Conservation (phyloP, 2,888 invertebrate genomes). For the Hyles lineata region DNA sequence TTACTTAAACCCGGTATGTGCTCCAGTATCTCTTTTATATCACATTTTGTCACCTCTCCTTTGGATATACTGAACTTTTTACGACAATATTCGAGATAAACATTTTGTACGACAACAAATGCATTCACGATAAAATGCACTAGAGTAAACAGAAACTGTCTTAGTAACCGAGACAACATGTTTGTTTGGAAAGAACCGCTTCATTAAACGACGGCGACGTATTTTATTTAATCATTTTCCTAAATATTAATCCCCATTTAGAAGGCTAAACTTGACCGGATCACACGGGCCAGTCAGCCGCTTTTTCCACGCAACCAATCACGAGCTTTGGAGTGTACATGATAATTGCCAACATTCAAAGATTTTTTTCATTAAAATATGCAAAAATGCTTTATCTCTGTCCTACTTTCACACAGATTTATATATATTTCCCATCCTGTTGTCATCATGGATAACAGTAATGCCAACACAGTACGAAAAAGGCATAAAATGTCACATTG, state of each 20-base stretch:
- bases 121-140: slow-evolving; percentile 73
- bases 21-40: slow-evolving; percentile 66
- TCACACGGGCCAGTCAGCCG: slow-evolving; percentile 74
- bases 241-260: slow-evolving; percentile 39
- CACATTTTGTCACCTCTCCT: slow-evolving; percentile 61
- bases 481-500: background rate
- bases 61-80: slow-evolving; percentile 55
- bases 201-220: slow-evolving; percentile 33
- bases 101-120: slow-evolving; percentile 80
- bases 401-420: background rate
- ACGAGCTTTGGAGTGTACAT: slow-evolving; percentile 74
- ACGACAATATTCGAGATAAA: slow-evolving; percentile 65
- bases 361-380: slow-evolving; percentile 35
- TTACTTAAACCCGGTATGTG: slow-evolving; percentile 77
- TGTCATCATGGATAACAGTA: background rate
- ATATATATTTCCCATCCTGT: slow-evolving; percentile 30
- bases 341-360: slow-evolving; percentile 60
- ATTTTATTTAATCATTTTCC: slow-evolving; percentile 70
- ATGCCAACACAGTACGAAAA: background rate
- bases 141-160: slow-evolving; percentile 68
- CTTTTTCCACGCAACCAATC: slow-evolving; percentile 75
- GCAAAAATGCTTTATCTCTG: slow-evolving; percentile 1
- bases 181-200: slow-evolving; percentile 27
- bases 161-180: slow-evolving; percentile 74
- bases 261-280: slow-evolving; percentile 35